Evolutionary conservation across 2,113 vertebrate genomes (phyloP), one percentile per base, ranked within the genome.

Genomic region (Himantopus leucocephalus): DNA sequence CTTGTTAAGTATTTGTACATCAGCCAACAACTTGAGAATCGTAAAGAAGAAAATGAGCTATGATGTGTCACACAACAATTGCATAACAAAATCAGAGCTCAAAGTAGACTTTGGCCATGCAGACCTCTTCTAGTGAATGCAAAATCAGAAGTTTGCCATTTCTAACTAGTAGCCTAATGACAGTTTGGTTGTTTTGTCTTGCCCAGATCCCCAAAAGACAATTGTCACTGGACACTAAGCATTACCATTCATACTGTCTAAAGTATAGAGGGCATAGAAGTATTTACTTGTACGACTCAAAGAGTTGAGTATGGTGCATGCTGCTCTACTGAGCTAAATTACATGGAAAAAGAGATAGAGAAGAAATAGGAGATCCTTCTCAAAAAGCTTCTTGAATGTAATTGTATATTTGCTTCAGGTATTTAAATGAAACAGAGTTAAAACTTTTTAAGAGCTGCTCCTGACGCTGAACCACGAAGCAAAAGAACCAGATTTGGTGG

Each of bases 1-100:
- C 8, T 53, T 94, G 22, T 66, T 60, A 78, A 90, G 81, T 95
- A 86, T 88, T 91, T 96, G 56, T 67, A 30, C 50, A 74, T 96
- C 84, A 90, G 55, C 89, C 71, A 72, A 29, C 55, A 73, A 67
- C 78, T 30, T 24, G 23, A 93, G 39, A 94, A 80, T 30, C 12
- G 41, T 58, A 92, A 76, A 45, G 41, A 70, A 85, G 62, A 90
- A 92, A 87, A 79, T 15, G 5, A 73, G 24, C 26, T 88, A 77
- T 94, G 78, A 68, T 3, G 24, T 82, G 80, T 94, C 43, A 76
- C 9, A 24, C 41, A 52, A 17, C 10, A 85, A 80, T 71, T 87
- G 35, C 35, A 32, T 12, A 92, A 41, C 70, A 55, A 92, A 92
- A 90, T 68, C 29, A 50, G 35, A 80, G 22, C n/a, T 92, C 56